Base-by-base conservation (phyloP, 1,140 invertebrate genomes). In the Melitaea cinxia region DNA sequence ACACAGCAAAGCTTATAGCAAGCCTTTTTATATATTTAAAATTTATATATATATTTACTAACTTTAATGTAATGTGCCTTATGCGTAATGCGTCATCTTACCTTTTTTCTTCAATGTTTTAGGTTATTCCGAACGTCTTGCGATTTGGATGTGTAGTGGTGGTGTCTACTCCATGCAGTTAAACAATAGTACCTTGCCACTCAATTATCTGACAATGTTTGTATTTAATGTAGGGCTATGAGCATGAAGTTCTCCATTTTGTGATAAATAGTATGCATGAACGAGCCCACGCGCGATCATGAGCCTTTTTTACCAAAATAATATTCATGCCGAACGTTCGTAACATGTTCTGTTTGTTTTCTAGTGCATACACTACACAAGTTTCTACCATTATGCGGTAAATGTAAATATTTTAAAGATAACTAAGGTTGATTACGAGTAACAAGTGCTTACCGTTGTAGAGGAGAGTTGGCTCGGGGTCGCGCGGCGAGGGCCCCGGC, bases 381-480 rank as follows among this genome's bases (percentile, higher is more conserved):
- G 9, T 23, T n/a, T 23, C 19, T 23, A 17, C 19, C 42, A 9
- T 12, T 7, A 2, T 12, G 15, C 12, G 42, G 23, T 47, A 23
- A 47, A 2, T 17, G 42, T 12, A 23, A 0, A 47, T n/a, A 9
- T 23, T 10, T 45, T 21, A 5, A 6, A 21, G 5, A 47, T 24
- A 47, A 17, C 39, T 45, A 4, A 5, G 10, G 15, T 47, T 4
- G 14, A 17, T n/a, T 52, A 47, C 30, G 61, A 65, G 64, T 62
- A 61, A 64, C 52, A 72, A 65, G 56, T 72, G 70, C 84, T 85
- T 74, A 91, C 88, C 91, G 76, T 90, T 91, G 75, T 92, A 91
- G 78, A 89, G 91, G 71, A 91, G 83, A 78, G 86, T 88, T 60
- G 89, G 89, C 70, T 89, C 88, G 47, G 87, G 90, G 69, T 91